Base-by-base conservation (phyloP, 2,113 vertebrate genomes). In the Otocyon megalotis region DNA sequence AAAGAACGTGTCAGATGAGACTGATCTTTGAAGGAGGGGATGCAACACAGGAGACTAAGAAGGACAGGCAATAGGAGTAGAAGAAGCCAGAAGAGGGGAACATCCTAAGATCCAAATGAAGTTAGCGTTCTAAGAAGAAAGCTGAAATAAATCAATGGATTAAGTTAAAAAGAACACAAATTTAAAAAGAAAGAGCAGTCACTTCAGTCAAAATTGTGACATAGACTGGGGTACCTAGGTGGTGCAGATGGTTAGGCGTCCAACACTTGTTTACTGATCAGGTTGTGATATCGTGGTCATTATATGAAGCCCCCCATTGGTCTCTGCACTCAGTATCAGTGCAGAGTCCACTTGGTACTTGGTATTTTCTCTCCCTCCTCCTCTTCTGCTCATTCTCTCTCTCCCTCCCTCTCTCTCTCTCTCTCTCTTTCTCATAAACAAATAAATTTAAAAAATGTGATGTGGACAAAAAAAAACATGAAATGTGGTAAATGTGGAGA, bases 201-300 rank as follows among this genome's bases (percentile, higher is more conserved):
- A 4, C 4, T 12, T 32, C 3, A 50, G 16, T 60, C 3, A 69
- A 65, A 60, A 48, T 13, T 26, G 13, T 32, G 24, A 60, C 17
- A 24, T 35, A 6, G 30, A 69, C 2, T 43, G 26, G 37, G 3
- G 0, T 4, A 1, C 1, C 43, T 76, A 14, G 14, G 74, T 50
- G 43, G 74, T 26, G 16, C 37, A 50, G 43, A 9, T 26, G 1
- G 8, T 50, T 76, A 76, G 50, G 26, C 8, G 15, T 76, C 26
- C 14, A 8, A 28, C 24, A 28, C 74, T 76, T 50, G 43, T 50
- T 50, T 50, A 50, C 8, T 2, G 43, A 28, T 50, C 74, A 30
- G 43, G 14, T 50, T 14, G 1, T 50, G 43, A 30, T 15, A 14
- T 76, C 13, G 9, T 9, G 3, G 7, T 76, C 13, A 14, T 48